Conservation (phyloP, 2,113 vertebrate species). For the Ursus arctos region DNA sequence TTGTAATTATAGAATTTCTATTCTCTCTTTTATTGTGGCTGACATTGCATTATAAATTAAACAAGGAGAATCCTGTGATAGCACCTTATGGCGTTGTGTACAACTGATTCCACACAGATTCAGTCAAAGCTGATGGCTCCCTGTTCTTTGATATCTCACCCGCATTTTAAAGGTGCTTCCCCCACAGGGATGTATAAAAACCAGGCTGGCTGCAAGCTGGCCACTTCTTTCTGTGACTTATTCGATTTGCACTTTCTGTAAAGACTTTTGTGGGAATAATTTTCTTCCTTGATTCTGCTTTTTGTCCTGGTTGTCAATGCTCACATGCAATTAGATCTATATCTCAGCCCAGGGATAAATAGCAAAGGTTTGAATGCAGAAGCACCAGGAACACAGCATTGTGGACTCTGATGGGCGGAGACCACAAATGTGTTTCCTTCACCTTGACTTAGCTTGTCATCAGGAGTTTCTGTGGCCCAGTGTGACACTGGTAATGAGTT, state of each 20-base stretch:
- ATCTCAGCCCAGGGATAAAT: background rate
- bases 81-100: background rate
- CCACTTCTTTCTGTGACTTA: background rate
- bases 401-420: background rate
- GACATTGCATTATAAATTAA: conserved; percentile 13
- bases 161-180: background rate
- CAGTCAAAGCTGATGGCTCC: background rate
- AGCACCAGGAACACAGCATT: background rate
- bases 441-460: conserved; percentile 43
- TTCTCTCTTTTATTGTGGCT: background rate
- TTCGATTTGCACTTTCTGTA: background rate
- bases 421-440: background rate
- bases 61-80: background rate
- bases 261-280: background rate
- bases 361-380: conserved; percentile 16
- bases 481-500: conserved; percentile 24
- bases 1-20: background rate
- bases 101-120: background rate
- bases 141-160: background rate
- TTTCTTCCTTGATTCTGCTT: background rate
- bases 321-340: background rate
- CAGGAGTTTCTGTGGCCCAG: background rate
- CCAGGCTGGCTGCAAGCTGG: background rate
- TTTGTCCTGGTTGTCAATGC: background rate
- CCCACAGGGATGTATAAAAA: background rate